Percentiles rank a stretch among this genome's conserved stretches.
Evolutionary conservation across 1,140 invertebrate genomes (phyloP).

Genomic region (Trachymyrmex cornetzi): DNA sequence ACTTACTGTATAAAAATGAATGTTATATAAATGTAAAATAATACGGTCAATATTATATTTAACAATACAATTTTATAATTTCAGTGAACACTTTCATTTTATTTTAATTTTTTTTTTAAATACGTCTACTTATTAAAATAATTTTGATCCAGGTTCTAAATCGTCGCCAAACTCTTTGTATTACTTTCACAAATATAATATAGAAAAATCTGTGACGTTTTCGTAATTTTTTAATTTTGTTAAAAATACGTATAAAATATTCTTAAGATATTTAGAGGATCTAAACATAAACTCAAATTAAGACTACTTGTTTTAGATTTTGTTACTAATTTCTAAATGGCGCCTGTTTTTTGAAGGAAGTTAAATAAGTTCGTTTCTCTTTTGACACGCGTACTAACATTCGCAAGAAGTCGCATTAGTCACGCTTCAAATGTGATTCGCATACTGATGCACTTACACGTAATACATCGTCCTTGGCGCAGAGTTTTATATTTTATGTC

Average conservation of each 20-base stretch:
- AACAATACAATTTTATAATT: no score
- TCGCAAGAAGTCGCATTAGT: slow-evolving; percentile 19
- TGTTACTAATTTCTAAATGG: not conserved
- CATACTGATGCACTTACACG: slow-evolving; percentile 16
- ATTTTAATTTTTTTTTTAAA: no score
- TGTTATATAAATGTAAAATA: no score
- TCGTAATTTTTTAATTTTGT: no score
- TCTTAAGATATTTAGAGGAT: no score
- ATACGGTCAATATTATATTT: no score
- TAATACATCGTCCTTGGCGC: slow-evolving; percentile 18
- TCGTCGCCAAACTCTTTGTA: no score
- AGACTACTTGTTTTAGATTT: not conserved
- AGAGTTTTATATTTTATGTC: slow-evolving; percentile 41
- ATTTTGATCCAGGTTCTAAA: not conserved
- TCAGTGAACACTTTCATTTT: no score
- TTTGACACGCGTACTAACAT: not conserved
- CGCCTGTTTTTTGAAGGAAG: not conserved
- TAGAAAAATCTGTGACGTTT: no score
- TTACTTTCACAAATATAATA: no score
- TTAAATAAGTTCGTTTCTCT: not conserved
- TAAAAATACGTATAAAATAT: no score
- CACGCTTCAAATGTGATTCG: slow-evolving; percentile 21
- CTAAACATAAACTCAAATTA: not conserved
- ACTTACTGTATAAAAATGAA: no score
- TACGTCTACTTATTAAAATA: not conserved